Evolutionary conservation across 2,888 invertebrate genomes (phyloP), one percentile per base, ranked within the genome.

Genomic region (Apamea crenata): DNA sequence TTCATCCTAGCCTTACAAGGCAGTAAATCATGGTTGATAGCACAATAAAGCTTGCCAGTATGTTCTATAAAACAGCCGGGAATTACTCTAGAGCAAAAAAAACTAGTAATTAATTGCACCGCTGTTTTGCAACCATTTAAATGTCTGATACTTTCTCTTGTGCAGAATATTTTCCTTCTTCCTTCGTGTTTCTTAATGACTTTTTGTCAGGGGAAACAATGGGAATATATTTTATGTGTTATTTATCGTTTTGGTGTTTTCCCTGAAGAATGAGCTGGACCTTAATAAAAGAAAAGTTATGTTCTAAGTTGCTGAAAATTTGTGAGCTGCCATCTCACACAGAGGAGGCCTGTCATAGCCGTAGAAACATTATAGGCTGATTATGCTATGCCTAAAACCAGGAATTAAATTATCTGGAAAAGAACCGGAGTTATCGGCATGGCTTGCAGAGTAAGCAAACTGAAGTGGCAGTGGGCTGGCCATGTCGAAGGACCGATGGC

Each of bases 111-210:
- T 83, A 88, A 88, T 84, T 68, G 81, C 70, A 61, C 56, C 47
- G 59, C 72, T 76, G 80, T 83, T 84, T 80, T 83, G 81, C 80
- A 78, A 72, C 83, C 67, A 78, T 85, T 85, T 81, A 87, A 89
- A 88, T 85, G 70, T 74, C 73, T 59, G 69, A 86, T 82, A 81
- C 81, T 84, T 82, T 74, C 71, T 81, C 87, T 84, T 66, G 65
- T 77, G 67, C 25, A 81, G 77, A 78, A 82, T 87, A 87, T 82
- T 89, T 75, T 70, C 76, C 79, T 77, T 44, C 56, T 73, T 70
- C 12, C 59, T 53, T 67, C 61, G 36, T 72, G 53, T 36, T 74
- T 61, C 59, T 59, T 87, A 89, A 89, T 82, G 84, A 81, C 82
- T 80, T 81, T 88, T 79, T 84, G 82, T 87, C 76, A 74, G 50